These are phyloP conservation scores for Sebastes hubbsi DNA, from an alignment of 2,797 vertebrate genomes.

Conservation along the genomic window DNA sequence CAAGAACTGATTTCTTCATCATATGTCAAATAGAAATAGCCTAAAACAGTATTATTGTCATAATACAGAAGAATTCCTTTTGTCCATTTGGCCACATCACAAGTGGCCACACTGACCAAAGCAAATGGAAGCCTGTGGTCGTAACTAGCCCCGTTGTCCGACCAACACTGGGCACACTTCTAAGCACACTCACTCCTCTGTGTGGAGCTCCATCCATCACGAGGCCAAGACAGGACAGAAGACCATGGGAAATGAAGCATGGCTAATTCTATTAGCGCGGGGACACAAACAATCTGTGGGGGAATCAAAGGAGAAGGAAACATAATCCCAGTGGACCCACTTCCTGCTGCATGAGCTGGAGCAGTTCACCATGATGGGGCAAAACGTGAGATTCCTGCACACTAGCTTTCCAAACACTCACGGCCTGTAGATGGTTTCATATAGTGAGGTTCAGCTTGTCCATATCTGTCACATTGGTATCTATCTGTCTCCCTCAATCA, in stretches of 20 bases:
- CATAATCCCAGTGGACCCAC: slow-evolving; percentile 75
- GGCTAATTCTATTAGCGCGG: slow-evolving; percentile 82
- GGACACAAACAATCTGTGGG: slow-evolving; percentile 82
- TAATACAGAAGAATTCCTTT: background rate
- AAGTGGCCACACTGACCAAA: slow-evolving; percentile 50
- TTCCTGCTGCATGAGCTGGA: slow-evolving; percentile 79
- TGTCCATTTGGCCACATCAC: slow-evolving; percentile 31
- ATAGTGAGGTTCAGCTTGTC: slow-evolving; percentile 1
- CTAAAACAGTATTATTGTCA: background rate
- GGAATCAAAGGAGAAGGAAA: slow-evolving; percentile 75
- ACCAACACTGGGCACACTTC: slow-evolving; percentile 70
- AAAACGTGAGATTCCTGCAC: slow-evolving; percentile 75
- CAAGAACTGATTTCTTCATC: background rate
- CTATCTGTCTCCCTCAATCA: background rate
- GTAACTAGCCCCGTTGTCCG: slow-evolving; percentile 48
- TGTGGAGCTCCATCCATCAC: slow-evolving; percentile 71
- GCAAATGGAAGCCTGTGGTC: slow-evolving; percentile 51
- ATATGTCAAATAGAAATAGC: background rate
- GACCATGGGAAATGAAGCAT: slow-evolving; percentile 82
- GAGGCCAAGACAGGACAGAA: slow-evolving; percentile 68
- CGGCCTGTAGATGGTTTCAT: background rate
- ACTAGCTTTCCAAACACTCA: slow-evolving; percentile 40
- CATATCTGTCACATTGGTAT: slow-evolving; percentile 6
- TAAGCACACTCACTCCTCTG: slow-evolving; percentile 60
- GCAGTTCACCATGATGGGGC: slow-evolving; percentile 79